Percentiles rank a stretch among this genome's conserved stretches.
Conservation (phyloP, 2,797 vertebrate species). For the Liparis tanakae region DNA sequence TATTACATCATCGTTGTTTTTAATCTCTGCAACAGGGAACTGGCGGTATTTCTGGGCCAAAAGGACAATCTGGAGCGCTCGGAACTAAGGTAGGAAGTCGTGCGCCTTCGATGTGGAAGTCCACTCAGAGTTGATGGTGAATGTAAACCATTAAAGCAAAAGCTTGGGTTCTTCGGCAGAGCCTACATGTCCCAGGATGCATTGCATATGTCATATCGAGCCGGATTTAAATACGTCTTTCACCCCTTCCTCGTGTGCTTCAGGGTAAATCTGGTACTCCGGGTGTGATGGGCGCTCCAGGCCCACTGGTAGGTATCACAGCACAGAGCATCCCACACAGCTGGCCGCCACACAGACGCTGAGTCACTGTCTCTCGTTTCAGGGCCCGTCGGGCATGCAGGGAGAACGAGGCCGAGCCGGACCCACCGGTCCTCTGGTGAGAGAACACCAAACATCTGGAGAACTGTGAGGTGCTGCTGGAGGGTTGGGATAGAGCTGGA, state of each 20-base stretch:
- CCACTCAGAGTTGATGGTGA: too few species aligned
- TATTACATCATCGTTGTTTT: background rate
- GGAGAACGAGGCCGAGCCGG: conserved; percentile 93
- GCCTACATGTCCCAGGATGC: background rate
- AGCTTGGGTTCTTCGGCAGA: too few species aligned
- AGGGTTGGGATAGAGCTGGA: background rate
- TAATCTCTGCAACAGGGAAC: conserved; percentile 61
- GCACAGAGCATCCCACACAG: background rate
- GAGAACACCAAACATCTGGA: conserved; percentile 34
- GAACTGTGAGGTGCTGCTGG: background rate
- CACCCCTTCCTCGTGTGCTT: background rate
- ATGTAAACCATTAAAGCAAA: too few species aligned
- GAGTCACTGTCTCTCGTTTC: conserved; percentile 32
- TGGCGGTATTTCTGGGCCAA: conserved; percentile 53
- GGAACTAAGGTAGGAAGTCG: conserved; percentile 67
- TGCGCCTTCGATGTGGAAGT: background rate
- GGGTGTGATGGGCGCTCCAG: conserved; percentile 88
- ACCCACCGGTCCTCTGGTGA: conserved; percentile 87
- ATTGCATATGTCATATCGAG: background rate
- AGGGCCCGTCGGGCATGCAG: conserved; percentile 92
- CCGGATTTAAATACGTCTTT: background rate
- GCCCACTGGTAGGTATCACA: conserved; percentile 82
- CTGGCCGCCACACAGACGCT: background rate
- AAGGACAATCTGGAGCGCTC: conserved; percentile 64
- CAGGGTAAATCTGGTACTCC: conserved; percentile 89